Evolutionary conservation across 1,140 invertebrate species (phyloP).

Genomic region (Pantala flavescens): DNA sequence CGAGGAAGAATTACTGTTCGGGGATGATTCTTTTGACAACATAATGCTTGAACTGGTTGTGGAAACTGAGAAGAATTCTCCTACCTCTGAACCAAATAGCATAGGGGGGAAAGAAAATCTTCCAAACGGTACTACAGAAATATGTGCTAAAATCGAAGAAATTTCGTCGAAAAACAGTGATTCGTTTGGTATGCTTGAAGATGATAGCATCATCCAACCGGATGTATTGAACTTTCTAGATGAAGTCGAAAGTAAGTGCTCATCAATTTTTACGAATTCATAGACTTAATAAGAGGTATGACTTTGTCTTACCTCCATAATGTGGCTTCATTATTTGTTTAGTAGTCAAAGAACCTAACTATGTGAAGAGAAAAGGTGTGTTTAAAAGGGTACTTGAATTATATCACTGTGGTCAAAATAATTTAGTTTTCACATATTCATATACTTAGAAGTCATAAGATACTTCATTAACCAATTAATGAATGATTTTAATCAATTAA

Average conservation of each 20-base stretch:
- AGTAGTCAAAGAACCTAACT: too few relatives aligned
- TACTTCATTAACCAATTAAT: too few relatives aligned
- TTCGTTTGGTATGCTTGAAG: neutral
- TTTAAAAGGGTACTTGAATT: too few relatives aligned
- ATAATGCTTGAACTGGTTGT: neutral
- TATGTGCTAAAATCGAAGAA: neutral
- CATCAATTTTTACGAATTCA: too few relatives aligned
- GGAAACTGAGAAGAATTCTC: neutral
- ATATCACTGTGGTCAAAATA: too few relatives aligned
- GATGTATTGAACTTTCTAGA: neutral
- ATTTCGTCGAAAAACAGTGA: neutral
- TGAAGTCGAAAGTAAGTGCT: neutral
- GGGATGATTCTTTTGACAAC: constrained; percentile 1
- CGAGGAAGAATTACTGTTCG: neutral
- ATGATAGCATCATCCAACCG: neutral
- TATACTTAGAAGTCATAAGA: too few relatives aligned
- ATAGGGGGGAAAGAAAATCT: neutral
- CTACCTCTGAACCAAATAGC: neutral
- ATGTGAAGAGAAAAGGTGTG: too few relatives aligned
- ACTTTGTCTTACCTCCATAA: too few relatives aligned
- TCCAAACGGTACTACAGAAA: neutral
- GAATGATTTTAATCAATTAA: too few relatives aligned
- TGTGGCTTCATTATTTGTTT: too few relatives aligned
- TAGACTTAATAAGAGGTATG: too few relatives aligned
- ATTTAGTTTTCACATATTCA: too few relatives aligned